Evolutionary conservation across 2,888 invertebrate species (phyloP).

Genomic region (Eustalomyia histrio): DNA sequence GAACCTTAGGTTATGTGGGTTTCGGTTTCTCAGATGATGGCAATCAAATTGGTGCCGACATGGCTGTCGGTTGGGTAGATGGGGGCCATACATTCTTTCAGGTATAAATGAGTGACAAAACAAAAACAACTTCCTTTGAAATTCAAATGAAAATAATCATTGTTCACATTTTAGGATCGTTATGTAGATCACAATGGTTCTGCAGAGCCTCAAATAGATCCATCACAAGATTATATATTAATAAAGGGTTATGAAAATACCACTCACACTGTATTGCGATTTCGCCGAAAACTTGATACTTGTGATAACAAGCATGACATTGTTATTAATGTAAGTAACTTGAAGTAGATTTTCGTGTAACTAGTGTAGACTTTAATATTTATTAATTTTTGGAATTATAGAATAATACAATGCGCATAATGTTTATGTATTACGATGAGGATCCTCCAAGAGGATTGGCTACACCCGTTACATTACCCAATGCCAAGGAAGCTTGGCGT

Average conservation of each 20-base stretch:
- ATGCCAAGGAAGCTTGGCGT: slow-evolving; percentile 78
- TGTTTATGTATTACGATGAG: slow-evolving; percentile 83
- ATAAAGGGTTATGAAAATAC: slow-evolving; percentile 89
- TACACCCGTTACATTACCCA: slow-evolving; percentile 81
- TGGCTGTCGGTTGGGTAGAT: slow-evolving; percentile 92
- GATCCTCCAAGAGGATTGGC: slow-evolving; percentile 82
- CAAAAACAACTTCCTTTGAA: background rate
- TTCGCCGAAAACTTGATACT: slow-evolving; percentile 87
- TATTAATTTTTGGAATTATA: slow-evolving; percentile 70
- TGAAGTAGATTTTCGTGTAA: no score
- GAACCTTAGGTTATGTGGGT: slow-evolving; percentile 89
- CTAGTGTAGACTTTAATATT: background rate
- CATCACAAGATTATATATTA: slow-evolving; percentile 89
- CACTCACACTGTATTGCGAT: slow-evolving; percentile 89
- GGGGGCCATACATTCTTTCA: slow-evolving; percentile 87
- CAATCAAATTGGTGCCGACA: slow-evolving; percentile 88
- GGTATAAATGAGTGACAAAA: slow-evolving; percentile 80
- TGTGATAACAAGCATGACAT: slow-evolving; percentile 87
- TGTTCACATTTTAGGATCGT: slow-evolving; percentile 83
- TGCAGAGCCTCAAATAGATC: slow-evolving; percentile 85
- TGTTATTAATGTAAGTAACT: slow-evolving; percentile 82
- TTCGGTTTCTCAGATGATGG: slow-evolving; percentile 89
- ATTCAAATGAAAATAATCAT: background rate
- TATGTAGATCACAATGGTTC: slow-evolving; percentile 84
- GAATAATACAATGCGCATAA: slow-evolving; percentile 84